phyloP scores from a whole-genome alignment of 2,888 invertebrate genomes.

The Palloptera scutellata region DNA sequence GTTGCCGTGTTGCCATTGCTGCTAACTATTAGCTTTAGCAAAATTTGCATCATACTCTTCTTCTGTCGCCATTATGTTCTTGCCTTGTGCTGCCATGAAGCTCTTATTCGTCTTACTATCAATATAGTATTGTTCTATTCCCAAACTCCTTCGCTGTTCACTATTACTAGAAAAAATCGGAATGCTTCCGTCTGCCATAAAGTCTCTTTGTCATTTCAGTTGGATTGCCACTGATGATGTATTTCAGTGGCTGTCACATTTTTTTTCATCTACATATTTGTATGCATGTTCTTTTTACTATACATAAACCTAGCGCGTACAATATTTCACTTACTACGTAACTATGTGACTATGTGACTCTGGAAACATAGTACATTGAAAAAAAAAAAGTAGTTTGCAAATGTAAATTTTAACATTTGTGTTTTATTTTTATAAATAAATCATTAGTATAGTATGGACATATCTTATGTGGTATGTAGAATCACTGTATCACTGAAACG shows the following conservation, averaged over 20 bases:
- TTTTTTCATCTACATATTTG: not conserved
- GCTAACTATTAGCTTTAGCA: not conserved
- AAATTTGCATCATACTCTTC: not conserved
- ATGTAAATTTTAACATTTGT: too few species aligned
- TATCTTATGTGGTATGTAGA: too few species aligned
- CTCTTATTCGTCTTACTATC: not conserved
- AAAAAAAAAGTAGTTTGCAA: too few species aligned
- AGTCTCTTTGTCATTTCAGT: constrained; percentile 31
- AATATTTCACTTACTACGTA: too few species aligned
- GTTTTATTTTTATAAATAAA: too few species aligned
- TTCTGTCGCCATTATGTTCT: not conserved
- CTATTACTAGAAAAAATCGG: not conserved
- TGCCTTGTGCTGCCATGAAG: not conserved
- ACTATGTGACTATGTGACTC: too few species aligned
- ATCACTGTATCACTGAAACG: too few species aligned
- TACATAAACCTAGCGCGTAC: not conserved
- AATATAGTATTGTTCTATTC: too few species aligned
- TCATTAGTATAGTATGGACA: too few species aligned
- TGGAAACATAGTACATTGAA: too few species aligned
- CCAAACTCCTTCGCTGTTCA: too few species aligned
- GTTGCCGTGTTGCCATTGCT: too few species aligned
- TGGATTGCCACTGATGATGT: constrained; percentile 35
- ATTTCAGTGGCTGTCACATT: constrained; percentile 32
- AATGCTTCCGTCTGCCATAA: constrained; percentile 29
- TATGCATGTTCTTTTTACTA: not conserved